A percentile compares a stretch with the other conserved stretches of the same genome.
Evolutionary conservation across 2,888 invertebrate genomes (phyloP).

Genomic region (Harmothoe impar): DNA sequence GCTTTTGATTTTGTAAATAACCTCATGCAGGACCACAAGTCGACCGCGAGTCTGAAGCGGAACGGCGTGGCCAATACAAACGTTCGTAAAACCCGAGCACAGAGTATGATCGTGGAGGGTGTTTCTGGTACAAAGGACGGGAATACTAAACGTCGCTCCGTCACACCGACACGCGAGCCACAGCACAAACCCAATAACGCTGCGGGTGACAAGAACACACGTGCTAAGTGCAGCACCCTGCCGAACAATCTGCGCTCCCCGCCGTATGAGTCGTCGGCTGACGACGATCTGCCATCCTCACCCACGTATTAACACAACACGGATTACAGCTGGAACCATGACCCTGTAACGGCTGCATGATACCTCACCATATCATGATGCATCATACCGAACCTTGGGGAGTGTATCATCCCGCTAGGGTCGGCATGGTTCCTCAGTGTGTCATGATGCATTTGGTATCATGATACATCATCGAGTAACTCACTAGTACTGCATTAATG

Average conservation of each 20-base stretch:
- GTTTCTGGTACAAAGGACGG: neutral
- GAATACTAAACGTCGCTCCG: neutral
- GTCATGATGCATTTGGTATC: too few relatives aligned
- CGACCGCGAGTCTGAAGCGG: neutral
- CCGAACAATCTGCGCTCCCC: neutral
- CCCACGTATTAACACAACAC: neutral
- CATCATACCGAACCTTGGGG: too few relatives aligned
- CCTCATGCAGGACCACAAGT: neutral
- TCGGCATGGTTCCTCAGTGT: too few relatives aligned
- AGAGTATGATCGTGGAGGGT: constrained; percentile 16
- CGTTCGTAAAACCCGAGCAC: neutral
- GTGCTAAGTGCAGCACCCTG: neutral
- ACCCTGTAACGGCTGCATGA: too few relatives aligned
- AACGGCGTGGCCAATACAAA: neutral
- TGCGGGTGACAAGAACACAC: neutral
- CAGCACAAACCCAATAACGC: neutral
- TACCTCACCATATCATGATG: too few relatives aligned
- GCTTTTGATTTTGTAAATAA: constrained; percentile 51
- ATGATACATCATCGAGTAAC: too few relatives aligned
- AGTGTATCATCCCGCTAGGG: too few relatives aligned
- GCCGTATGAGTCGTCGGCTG: neutral
- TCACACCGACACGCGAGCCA: neutral
- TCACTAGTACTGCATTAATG: too few relatives aligned
- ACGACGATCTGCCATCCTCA: constrained; percentile 16
- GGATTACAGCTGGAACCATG: neutral